Evolutionary conservation across 2,888 invertebrate species (phyloP).

Genomic region (Ormia ochracea): DNA sequence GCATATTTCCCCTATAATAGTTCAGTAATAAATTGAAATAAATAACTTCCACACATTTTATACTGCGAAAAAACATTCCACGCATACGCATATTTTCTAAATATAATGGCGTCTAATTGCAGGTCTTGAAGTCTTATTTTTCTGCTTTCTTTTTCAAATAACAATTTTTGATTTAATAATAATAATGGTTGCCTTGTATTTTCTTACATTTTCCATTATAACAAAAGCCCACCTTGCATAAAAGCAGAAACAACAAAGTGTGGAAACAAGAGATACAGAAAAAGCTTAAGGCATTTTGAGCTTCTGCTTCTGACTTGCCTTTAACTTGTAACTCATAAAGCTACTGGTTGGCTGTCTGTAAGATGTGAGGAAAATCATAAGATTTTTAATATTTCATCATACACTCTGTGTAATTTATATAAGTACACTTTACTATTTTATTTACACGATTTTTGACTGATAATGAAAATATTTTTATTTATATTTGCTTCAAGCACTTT

Average conservation of each 20-base stretch:
- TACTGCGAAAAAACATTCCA: conserved; percentile 3
- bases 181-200: conserved; percentile 38
- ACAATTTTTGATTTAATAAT: conserved; percentile 12
- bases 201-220: conserved; percentile 8
- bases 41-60: neutral
- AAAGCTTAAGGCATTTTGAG: conserved; percentile 49
- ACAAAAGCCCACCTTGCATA: conserved; percentile 8
- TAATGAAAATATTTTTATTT: neutral
- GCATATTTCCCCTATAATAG: too few relatives aligned
- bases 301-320: conserved; percentile 55
- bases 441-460: neutral
- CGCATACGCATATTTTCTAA: conserved; percentile 31
- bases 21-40: neutral
- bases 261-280: neutral
- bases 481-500: too few relatives aligned
- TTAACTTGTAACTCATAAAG: conserved; percentile 53
- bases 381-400: neutral
- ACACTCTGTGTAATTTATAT: neutral
- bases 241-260: neutral
- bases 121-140: conserved; percentile 40
- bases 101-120: conserved; percentile 60
- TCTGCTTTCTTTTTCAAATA: neutral
- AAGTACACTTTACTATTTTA: neutral
- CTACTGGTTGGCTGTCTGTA: conserved; percentile 52
- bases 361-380: conserved; percentile 51